Evolutionary conservation across 2,113 vertebrate genomes (phyloP).

Genomic region (Isichthys henryi): DNA sequence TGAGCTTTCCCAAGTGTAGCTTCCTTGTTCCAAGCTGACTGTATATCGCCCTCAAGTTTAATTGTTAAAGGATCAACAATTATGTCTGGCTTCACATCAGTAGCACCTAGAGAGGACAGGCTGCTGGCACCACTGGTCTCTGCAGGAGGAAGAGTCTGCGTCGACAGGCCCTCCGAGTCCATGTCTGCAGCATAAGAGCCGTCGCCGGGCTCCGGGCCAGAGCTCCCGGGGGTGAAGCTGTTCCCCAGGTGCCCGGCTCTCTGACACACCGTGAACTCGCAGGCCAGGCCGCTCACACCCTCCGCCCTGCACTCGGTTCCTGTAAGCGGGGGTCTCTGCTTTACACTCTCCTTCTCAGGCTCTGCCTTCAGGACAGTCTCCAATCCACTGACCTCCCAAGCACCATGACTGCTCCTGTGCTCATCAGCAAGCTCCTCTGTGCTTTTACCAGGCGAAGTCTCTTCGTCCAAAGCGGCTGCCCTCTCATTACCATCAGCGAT

Average conservation of each 20-base stretch:
- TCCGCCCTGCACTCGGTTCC: slow-evolving; percentile 30
- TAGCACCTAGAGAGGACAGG: neutral
- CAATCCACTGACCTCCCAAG: slow-evolving; percentile 50
- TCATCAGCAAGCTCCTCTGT: slow-evolving; percentile 5
- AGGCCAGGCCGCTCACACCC: neutral
- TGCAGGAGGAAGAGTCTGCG: slow-evolving; percentile 9
- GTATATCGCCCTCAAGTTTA: neutral
- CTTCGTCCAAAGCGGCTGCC: slow-evolving; percentile 22
- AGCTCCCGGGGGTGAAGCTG: slow-evolving; percentile 22
- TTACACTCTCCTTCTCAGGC: slow-evolving; percentile 20
- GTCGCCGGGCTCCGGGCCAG: slow-evolving; percentile 1
- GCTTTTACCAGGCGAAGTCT: neutral
- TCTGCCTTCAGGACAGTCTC: slow-evolving; percentile 30
- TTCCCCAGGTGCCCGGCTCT: slow-evolving; percentile 20
- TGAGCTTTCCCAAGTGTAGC: neutral
- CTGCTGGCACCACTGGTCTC: neutral
- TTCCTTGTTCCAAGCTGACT: neutral
- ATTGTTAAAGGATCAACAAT: neutral
- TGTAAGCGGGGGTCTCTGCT: slow-evolving; percentile 9
- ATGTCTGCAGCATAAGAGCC: slow-evolving; percentile 10
- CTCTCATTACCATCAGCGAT: slow-evolving; percentile 43
- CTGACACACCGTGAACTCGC: slow-evolving; percentile 19
- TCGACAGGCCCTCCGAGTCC: neutral
- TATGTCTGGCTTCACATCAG: neutral
- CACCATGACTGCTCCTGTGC: neutral